Base-by-base conservation (phyloP, 2,113 vertebrate genomes). In the Corythornis vintsioides region DNA sequence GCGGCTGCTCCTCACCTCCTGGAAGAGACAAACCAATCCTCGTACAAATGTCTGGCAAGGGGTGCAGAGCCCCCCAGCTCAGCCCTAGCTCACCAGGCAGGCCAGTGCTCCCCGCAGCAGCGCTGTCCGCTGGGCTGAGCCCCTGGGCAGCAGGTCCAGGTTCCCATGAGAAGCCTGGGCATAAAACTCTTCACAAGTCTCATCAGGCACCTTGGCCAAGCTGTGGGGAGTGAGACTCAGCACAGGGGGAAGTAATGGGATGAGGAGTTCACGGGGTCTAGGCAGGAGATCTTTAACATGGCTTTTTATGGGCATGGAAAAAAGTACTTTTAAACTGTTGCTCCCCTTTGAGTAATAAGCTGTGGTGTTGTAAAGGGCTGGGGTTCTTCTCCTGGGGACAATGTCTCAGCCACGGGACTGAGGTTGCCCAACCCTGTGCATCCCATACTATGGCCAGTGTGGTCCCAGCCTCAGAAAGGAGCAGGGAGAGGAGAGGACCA, bases 41-140 rank as follows among this genome's bases (percentile, higher is more conserved):
- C 1, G 3, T 20, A 18, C n/a, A 7, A 59, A 11, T 0, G 0
- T 22, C 26, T 0, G 5, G 13, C 0, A 3, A 17, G 31, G 53
- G 60, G 3, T 14, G 7, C 0, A 5, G 52, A 25, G n/a, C 21
- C 47, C 43, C n/a, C 66, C 4, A 0, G n/a, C 15, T 38, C 5
- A 0, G 2, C 18, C 10, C 38, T 71, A 16, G 43, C 96, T 96
- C 93, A 97, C 97, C 93, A 97, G 88, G 76, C 97, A 98, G 60
- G 18, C 15, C 70, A 93, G 50, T 1, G 97, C 97, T n/a, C 45
- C 33, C 4, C 4, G 91, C 79, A n/a, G 82, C 53, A 98, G 95
- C 77, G 60, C 63, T 0, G 2, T 70, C 64, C 97, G 86, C 67
- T 65, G 97, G 26, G 60, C 38, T 0, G 97, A 97, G 86, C 97